Base-by-base conservation (phyloP, 2,113 vertebrate species). In the Cyphomyrus discorhynchus region DNA sequence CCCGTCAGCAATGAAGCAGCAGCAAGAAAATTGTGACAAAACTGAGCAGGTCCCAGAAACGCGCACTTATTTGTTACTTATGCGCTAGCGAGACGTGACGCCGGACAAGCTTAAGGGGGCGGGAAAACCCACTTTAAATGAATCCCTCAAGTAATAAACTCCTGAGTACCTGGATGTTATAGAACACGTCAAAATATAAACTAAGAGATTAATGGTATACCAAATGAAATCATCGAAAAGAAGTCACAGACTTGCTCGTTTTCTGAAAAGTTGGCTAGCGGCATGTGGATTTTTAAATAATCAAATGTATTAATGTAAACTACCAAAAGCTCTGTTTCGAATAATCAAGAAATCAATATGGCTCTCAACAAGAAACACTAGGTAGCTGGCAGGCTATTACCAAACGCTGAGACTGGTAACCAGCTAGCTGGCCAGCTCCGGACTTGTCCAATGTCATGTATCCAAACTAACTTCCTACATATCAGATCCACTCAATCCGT, bases 301-400 rank as follows among this genome's bases (percentile, higher is more conserved):
- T 27, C 8, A 88, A 2, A 45, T 21, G 11, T 27, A 45, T 74
- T 89, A 39, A 6, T 35, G n/a, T 31, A 80, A 50, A 52, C 19
- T 50, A 42, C 88, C 52, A 31, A 47, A 10, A 24, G 31, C 17
- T 84, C 21, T 47, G 39, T 56, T 10, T 45, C 82, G 52, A 84
- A 89, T 83, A 58, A 83, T 56, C 53, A 84, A 84, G 58, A 82
- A 90, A 80, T 90, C 89, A 90, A 90, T 84, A 85, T 89, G 89
- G 80, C 77, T 85, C 77, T 89, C 80, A 45, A n/a, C 39, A 46
- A 80, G 80, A 52, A 90, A 87, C 85, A 70, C 83, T 87, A 31
- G 27, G 84, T 74, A 50, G 89, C 58, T 77, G 31, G 62, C 56
- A 70, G 27, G 62, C 62, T 66, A 80, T 27, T 53, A 46, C 31